Conservation (phyloP, 23 tunicate species). For the Phallusia fumigata region DNA sequence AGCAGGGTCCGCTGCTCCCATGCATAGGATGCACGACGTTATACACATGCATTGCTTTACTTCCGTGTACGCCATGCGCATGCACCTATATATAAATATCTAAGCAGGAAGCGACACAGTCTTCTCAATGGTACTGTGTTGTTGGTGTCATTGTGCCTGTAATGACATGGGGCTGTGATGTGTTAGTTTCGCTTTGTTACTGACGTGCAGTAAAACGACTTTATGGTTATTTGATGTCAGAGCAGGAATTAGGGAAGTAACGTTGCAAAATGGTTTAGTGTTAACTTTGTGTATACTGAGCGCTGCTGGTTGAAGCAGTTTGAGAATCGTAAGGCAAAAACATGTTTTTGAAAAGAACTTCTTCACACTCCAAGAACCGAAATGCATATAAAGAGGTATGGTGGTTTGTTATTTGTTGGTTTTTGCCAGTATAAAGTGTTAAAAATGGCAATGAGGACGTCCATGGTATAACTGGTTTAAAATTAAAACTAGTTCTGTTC, state of each 20-base stretch:
- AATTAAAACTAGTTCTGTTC: too few species aligned
- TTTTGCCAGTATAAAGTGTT: too few species aligned
- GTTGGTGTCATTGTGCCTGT: background rate
- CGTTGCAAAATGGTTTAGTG: background rate
- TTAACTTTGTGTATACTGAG: too few species aligned
- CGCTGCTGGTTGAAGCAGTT: too few species aligned
- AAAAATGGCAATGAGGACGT: too few species aligned
- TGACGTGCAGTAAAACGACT: background rate
- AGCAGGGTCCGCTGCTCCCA: background rate
- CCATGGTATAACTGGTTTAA: too few species aligned
- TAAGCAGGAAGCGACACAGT: background rate
- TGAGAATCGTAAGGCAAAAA: background rate
- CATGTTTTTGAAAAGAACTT: slow-evolving; percentile 25
- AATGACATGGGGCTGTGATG: background rate
- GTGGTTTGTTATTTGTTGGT: too few species aligned
- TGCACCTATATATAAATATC: slow-evolving; percentile 5
- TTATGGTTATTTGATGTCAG: background rate
- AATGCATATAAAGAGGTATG: slow-evolving; percentile 9
- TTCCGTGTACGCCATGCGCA: slow-evolving; percentile 5
- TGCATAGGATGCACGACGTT: slow-evolving; percentile 9
- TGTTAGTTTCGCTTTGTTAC: background rate
- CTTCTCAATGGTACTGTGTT: background rate
- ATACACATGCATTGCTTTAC: background rate
- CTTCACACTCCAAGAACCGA: slow-evolving; percentile 16
- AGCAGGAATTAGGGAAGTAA: background rate